Percentiles rank a stretch among this genome's conserved stretches.
phyloP scores from a whole-genome alignment of 1,140 invertebrate species.

The Zaprionus ghesquierei region DNA sequence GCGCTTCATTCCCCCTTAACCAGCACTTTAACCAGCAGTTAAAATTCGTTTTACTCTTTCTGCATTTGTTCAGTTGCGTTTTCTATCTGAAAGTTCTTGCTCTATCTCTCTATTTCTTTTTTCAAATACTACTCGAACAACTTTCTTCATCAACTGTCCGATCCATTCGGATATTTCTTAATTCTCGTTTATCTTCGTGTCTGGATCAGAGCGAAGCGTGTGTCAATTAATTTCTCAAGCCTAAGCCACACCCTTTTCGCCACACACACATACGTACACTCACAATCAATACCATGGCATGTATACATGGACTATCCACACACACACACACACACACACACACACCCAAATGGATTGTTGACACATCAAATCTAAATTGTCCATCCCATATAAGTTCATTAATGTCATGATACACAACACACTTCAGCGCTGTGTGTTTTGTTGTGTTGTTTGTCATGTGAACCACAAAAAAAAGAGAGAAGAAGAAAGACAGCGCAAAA shows the following conservation, averaged over 20 bases:
- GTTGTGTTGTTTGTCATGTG: slow-evolving; percentile 26
- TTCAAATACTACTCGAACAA: not conserved
- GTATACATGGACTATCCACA: slow-evolving; percentile 6
- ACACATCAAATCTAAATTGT: slow-evolving; percentile 66
- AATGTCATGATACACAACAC: slow-evolving; percentile 67
- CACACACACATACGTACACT: slow-evolving; percentile 5
- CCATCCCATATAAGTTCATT: slow-evolving; percentile 76
- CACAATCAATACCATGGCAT: slow-evolving; percentile 34
- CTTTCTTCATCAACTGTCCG: not conserved
- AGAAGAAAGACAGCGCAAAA: slow-evolving; percentile 8
- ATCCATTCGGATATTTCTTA: slow-evolving; percentile 18
- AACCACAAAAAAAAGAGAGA: slow-evolving; percentile 1
- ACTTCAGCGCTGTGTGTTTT: slow-evolving; percentile 22
- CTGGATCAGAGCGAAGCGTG: slow-evolving; percentile 19
- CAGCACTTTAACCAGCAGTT: not conserved
- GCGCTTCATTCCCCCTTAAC: not conserved
- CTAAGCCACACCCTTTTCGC: slow-evolving; percentile 30
- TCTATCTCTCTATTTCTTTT: too few species aligned
- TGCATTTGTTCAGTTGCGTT: not conserved
- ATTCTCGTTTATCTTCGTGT: slow-evolving; percentile 23
- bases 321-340: slow-evolving; percentile 8
- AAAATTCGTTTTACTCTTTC: too few species aligned
- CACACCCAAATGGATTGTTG: slow-evolving; percentile 40
- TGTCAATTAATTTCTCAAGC: slow-evolving; percentile 41
- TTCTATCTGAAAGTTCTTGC: too few species aligned